A percentile compares a stretch with the other conserved stretches of the same genome.
Conservation (phyloP, 2,888 invertebrate species). For the Apodemia hepburni region DNA sequence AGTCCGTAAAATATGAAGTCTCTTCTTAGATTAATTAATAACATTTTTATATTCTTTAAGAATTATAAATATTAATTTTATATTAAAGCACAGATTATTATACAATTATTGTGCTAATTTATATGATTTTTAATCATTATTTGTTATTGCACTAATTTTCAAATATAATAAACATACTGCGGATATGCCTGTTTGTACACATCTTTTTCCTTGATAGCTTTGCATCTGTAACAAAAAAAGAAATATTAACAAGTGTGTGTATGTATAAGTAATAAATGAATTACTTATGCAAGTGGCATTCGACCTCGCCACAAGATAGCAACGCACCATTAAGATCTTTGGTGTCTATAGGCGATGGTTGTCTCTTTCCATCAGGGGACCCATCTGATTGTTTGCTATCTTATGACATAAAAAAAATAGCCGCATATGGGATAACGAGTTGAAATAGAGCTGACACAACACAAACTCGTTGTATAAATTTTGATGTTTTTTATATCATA, state of each 20-base stretch:
- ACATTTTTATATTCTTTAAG: slow-evolving; percentile 5
- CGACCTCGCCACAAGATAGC: too few relatives aligned
- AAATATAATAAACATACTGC: background rate
- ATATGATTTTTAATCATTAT: slow-evolving; percentile 12
- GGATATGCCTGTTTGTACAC: background rate
- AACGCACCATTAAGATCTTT: too few relatives aligned
- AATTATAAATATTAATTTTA: slow-evolving; percentile 5
- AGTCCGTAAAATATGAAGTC: background rate
- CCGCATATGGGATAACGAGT: too few relatives aligned
- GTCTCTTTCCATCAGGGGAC: too few relatives aligned
- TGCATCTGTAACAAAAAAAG: slow-evolving; percentile 1
- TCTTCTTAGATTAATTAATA: background rate
- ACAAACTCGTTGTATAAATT: too few relatives aligned
- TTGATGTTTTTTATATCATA: too few relatives aligned
- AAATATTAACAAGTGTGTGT: background rate
- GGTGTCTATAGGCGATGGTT: too few relatives aligned
- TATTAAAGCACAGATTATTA: background rate
- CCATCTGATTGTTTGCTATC: too few relatives aligned
- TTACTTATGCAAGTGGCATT: too few relatives aligned
- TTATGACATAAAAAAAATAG: too few relatives aligned
- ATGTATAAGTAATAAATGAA: too few relatives aligned
- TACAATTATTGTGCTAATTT: background rate
- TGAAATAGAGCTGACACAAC: too few relatives aligned
- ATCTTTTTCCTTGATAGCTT: background rate
- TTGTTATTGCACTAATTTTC: slow-evolving; percentile 6